Conservation (phyloP, 1,140 invertebrate genomes). For the Euura saliciscinereae region DNA sequence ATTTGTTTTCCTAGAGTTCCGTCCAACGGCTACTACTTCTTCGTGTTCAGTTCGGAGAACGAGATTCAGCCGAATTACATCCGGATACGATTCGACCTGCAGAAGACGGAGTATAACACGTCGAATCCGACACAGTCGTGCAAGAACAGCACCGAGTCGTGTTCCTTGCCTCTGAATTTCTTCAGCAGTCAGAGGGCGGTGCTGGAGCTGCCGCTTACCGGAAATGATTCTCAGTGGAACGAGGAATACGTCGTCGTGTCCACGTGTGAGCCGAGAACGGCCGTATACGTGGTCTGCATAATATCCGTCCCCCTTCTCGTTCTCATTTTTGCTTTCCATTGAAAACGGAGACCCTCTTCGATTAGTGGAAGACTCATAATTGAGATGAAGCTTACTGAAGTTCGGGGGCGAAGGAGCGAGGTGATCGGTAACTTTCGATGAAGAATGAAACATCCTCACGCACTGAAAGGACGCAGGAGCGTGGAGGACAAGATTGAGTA, state of each 20-base stretch:
- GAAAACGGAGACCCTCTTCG: slow-evolving; percentile 26
- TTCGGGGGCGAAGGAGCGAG: too few relatives aligned
- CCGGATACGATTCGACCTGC: slow-evolving; percentile 69
- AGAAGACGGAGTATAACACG: slow-evolving; percentile 73
- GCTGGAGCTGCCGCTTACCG: slow-evolving; percentile 65
- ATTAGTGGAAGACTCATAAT: neutral
- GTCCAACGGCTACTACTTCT: slow-evolving; percentile 79
- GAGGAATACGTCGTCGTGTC: slow-evolving; percentile 75
- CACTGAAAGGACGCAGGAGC: too few relatives aligned
- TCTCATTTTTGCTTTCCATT: slow-evolving; percentile 75
- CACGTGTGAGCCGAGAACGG: slow-evolving; percentile 74
- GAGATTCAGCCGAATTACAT: slow-evolving; percentile 75
- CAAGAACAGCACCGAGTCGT: slow-evolving; percentile 67
- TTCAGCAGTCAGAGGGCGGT: slow-evolving; percentile 73
- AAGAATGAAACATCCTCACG: too few relatives aligned
- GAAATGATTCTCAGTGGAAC: slow-evolving; percentile 73
- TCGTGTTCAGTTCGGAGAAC: slow-evolving; percentile 83
- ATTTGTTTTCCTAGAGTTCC: slow-evolving; percentile 62
- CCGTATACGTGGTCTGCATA: slow-evolving; percentile 72
- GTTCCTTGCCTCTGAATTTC: slow-evolving; percentile 69
- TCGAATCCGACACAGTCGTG: slow-evolving; percentile 63
- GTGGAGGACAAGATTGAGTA: too few relatives aligned
- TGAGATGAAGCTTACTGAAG: too few relatives aligned
- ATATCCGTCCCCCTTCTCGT: slow-evolving; percentile 74
- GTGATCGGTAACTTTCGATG: too few relatives aligned